A percentile compares a stretch with the other conserved stretches of the same genome.
Evolutionary conservation across 1,140 invertebrate species (phyloP).

Genomic region (Cyclargus thomasi): DNA sequence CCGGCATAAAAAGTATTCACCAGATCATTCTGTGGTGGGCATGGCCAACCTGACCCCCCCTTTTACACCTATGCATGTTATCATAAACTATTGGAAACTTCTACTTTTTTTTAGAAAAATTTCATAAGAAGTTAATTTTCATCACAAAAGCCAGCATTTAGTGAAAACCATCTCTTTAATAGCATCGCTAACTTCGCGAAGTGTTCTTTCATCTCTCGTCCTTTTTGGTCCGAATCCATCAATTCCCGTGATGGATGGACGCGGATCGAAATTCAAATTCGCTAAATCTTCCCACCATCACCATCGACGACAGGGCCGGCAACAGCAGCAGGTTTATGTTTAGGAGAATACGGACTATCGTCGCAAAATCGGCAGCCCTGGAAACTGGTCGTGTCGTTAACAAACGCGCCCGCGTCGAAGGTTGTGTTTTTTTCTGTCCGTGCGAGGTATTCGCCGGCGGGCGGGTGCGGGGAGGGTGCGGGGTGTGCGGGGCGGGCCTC

Average conservation of each 20-base stretch:
- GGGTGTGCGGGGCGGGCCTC: slow-evolving; percentile 31
- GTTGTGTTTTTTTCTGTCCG: slow-evolving; percentile 55
- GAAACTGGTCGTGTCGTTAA: slow-evolving; percentile 64
- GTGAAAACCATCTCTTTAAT: slow-evolving; percentile 4
- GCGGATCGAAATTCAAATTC: slow-evolving; percentile 71
- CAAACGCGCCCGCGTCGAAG: slow-evolving; percentile 46
- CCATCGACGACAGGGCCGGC: slow-evolving; percentile 27
- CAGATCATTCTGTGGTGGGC: no score
- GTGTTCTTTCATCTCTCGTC: slow-evolving; percentile 57
- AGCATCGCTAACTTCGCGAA: slow-evolving; percentile 51
- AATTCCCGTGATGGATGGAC: slow-evolving; percentile 70
- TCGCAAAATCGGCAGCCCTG: slow-evolving; percentile 7
- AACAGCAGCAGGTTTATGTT: slow-evolving; percentile 24
- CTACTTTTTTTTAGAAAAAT: no score
- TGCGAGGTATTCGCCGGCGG: slow-evolving; percentile 58
- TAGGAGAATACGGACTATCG: neutral
- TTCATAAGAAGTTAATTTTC: no score
- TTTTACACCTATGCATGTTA: no score
- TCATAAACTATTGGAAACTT: no score
- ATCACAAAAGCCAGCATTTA: neutral
- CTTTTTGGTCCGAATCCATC: slow-evolving; percentile 70
- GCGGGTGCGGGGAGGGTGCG: slow-evolving; percentile 26
- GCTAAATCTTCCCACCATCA: slow-evolving; percentile 70
- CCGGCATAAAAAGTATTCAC: no score
- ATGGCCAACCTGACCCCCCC: no score